Evolutionary conservation across 2,113 vertebrate species (phyloP).

Genomic region (Solenodon paradoxus): DNA sequence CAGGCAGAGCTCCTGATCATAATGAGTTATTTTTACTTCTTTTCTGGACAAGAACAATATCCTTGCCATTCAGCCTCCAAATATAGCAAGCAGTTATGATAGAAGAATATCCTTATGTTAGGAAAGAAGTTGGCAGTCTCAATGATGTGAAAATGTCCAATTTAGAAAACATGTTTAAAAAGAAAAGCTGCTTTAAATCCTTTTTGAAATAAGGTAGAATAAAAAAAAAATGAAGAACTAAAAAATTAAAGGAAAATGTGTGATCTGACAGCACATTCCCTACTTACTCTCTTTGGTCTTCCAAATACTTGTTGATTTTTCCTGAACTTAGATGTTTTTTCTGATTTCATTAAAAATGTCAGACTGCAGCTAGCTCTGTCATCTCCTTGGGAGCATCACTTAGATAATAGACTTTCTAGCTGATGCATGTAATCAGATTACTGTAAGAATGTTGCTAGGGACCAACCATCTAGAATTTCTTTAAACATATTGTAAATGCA

Average conservation of each 20-base stretch:
- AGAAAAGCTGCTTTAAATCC: constrained; percentile 16
- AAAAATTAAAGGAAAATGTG: background rate
- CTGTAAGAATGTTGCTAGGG: background rate
- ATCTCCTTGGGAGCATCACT: constrained; percentile 60
- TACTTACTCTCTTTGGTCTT: background rate
- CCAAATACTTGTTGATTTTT: constrained; percentile 52
- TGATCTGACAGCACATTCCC: background rate
- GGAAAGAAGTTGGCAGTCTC: constrained; percentile 50
- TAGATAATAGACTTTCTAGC: constrained; percentile 38
- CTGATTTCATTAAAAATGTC: constrained; percentile 66
- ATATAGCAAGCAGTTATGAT: constrained; percentile 48
- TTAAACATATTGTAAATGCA: background rate
- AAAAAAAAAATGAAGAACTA: constrained; percentile 21
- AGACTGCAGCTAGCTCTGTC: constrained; percentile 53
- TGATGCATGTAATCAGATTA: background rate
- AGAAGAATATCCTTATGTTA: constrained; percentile 65
- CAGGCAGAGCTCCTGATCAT: background rate
- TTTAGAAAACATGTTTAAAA: constrained; percentile 61
- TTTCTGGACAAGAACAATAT: constrained; percentile 64
- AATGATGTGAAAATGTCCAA: constrained; percentile 44
- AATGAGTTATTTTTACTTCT: constrained; percentile 22
- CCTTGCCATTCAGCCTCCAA: constrained; percentile 44
- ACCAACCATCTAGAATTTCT: background rate
- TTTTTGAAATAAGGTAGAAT: constrained; percentile 42
- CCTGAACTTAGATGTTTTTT: constrained; percentile 39